Evolutionary conservation across 2,113 vertebrate genomes (phyloP).

Genomic region (Paramisgurnus dabryanus): DNA sequence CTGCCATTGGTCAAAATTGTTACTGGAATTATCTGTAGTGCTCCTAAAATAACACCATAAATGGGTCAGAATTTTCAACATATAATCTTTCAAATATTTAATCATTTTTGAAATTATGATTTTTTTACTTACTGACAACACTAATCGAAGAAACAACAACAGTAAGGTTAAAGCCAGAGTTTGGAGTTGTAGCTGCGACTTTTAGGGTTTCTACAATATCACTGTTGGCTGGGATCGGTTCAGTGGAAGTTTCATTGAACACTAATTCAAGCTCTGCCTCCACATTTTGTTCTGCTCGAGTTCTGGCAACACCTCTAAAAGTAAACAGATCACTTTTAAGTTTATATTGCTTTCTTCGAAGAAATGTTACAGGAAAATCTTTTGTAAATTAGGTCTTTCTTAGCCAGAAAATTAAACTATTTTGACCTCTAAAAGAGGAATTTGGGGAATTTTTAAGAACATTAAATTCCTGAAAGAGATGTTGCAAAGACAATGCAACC

Average conservation of each 20-base stretch:
- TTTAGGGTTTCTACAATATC: constrained; percentile 18
- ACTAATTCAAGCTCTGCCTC: constrained; percentile 33
- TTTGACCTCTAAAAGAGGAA: no score
- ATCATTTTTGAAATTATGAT: neutral
- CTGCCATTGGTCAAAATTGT: constrained; percentile 38
- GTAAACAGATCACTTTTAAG: neutral
- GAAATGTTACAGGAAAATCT: neutral
- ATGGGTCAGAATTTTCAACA: neutral
- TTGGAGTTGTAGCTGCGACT: neutral
- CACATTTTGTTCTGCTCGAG: neutral
- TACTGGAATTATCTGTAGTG: neutral
- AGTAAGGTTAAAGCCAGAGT: neutral
- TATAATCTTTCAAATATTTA: neutral
- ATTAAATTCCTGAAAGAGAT: neutral
- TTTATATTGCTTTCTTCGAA: neutral
- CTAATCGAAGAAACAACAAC: neutral
- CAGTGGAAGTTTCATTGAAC: constrained; percentile 20
- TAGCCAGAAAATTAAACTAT: no score
- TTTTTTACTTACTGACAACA: constrained; percentile 35
- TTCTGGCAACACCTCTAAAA: neutral
- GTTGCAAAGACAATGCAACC: neutral
- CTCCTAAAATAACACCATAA: neutral
- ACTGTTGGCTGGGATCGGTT: neutral
- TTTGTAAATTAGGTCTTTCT: neutral
- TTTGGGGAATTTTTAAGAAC: no score